Conservation (phyloP, 2,113 vertebrate species). For the Ondatra zibethicus region DNA sequence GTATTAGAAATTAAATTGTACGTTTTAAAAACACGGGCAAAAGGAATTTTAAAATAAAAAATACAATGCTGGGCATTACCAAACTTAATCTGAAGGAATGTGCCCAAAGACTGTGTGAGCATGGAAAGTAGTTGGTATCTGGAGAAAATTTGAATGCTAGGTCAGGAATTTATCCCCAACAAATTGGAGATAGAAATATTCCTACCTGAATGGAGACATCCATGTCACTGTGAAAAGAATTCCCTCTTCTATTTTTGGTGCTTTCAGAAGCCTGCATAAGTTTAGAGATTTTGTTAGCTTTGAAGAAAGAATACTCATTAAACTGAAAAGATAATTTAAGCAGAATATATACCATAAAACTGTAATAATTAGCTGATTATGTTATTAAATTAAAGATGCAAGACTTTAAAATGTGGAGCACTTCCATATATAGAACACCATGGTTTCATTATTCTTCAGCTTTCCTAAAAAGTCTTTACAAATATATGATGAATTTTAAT, state of each 20-base stretch:
- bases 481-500: constrained; percentile 7
- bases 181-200: background rate
- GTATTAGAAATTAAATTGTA: constrained; percentile 21
- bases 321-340: constrained; percentile 23
- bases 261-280: background rate
- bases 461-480: constrained; percentile 14
- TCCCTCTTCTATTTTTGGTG: background rate
- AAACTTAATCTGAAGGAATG: background rate
- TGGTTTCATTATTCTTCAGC: background rate
- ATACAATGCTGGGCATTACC: background rate
- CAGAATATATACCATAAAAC: background rate
- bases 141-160: background rate
- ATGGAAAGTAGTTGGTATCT: background rate
- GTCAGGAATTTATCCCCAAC: background rate
- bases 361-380: background rate
- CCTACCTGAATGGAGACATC: background rate
- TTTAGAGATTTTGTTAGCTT: constrained; percentile 37
- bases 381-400: constrained; percentile 50
- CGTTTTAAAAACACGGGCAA: background rate
- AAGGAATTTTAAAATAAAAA: background rate
- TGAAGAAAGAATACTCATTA: constrained; percentile 36
- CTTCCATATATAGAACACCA: background rate
- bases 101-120: background rate
- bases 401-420: background rate
- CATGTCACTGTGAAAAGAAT: background rate